Base-by-base conservation (phyloP, 2,113 vertebrate species). In the Saguinus imperator region DNA sequence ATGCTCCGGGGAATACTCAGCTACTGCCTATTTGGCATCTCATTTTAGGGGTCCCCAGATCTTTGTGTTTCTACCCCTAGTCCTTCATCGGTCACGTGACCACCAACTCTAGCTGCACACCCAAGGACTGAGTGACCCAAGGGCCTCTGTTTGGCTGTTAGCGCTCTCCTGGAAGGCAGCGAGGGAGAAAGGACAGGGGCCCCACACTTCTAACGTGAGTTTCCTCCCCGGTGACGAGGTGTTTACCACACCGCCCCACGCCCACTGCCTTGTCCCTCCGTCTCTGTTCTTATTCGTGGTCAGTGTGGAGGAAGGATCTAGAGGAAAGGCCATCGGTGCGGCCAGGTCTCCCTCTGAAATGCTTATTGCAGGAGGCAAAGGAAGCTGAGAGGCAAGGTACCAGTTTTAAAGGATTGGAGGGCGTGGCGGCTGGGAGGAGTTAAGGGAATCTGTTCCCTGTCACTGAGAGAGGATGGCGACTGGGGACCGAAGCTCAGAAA, bases 191-290 rank as follows among this genome's bases (percentile, higher is more conserved):
- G 43, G 32, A 23, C 2, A 20, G 11, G 25, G 48, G 40, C 37
- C 32, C 29, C 8, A 2, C 21, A 3, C 3, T 57, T 37, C 50
- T 14, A 27, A 45, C 32, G 50, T 10, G 58, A 68, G 16, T n/a
- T n/a, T 91, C 32, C 66, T 83, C 43, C 27, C 50, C 21, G 35
- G 1, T 0, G 23, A 40, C 7, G 0, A 3, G 0, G 52, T 23
- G 40, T 21, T 12, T 64, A 14, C 61, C 32, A 40, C 11, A 0
- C 3, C 8, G 9, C 72, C 32, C 64, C 14, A 3, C 27, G 0
- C 66, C 32, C 32, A 1, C 89, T 0, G 1, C 79, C 79, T 4
- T 8, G 2, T 70, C 48, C 2, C 1, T 40, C 61, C 23, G 25
- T 23, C 32, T 17, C 32, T 18, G 13, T 18, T 32, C 16, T 68